These are phyloP conservation scores for Drosophila pseudotakahashii DNA, from an alignment of 2,888 invertebrate genomes.

Conservation along the genomic window DNA sequence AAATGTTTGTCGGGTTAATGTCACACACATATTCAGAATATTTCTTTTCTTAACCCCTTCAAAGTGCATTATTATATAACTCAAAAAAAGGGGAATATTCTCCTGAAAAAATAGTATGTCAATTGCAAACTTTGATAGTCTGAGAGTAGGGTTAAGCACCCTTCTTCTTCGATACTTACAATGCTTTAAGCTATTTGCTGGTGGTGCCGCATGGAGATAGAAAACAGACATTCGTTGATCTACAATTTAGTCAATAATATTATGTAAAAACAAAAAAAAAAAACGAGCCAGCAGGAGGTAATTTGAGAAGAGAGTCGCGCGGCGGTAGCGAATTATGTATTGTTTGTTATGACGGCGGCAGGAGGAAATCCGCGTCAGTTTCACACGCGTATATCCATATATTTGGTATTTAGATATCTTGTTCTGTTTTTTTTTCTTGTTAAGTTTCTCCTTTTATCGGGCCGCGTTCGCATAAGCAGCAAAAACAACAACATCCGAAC, in stretches of 20 bases:
- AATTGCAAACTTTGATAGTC: background rate
- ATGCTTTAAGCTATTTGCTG: conserved; percentile 8
- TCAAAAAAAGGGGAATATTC: background rate
- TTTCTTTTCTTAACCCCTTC: background rate
- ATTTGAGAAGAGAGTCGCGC: background rate
- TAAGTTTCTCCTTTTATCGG: conserved; percentile 60
- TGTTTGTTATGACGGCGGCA: conserved; percentile 43
- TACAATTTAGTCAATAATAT: conserved; percentile 75
- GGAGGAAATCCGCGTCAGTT: conserved; percentile 27
- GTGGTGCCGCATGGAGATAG: conserved; percentile 37
- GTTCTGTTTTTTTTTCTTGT: conserved; percentile 51
- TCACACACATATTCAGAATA: conserved; percentile 7
- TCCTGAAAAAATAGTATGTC: background rate
- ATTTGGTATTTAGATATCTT: conserved; percentile 43
- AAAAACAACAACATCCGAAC: conserved; percentile 47
- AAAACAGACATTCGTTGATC: conserved; percentile 76
- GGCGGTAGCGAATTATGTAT: conserved; percentile 23
- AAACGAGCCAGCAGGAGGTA: conserved; percentile 12
- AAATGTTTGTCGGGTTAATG: background rate
- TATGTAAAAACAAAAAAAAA: conserved; percentile 40
- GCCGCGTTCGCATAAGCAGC: conserved; percentile 46
- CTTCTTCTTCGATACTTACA: conserved; percentile 11
- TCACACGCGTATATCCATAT: conserved; percentile 34
- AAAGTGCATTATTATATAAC: background rate
- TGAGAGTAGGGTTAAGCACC: background rate